Conservation (phyloP, 37 sponge, comb jelly and placozoan species). For the Cliona cf. orientalis region DNA sequence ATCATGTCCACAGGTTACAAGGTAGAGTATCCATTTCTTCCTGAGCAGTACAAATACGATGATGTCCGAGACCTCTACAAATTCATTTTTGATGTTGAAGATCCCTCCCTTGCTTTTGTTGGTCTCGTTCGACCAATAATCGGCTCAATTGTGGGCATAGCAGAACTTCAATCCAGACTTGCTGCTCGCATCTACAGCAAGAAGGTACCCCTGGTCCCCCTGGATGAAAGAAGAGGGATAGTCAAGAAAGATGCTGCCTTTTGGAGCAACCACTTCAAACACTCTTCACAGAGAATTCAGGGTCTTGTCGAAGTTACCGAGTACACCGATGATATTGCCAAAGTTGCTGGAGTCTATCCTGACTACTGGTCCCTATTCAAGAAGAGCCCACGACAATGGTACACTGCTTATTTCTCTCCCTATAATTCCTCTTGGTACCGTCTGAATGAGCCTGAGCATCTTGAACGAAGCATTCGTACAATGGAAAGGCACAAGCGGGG, state of each 20-base stretch:
- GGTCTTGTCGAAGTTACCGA: conserved; percentile 76
- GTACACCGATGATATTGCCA: conserved; percentile 81
- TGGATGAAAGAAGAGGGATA: conserved; percentile 45
- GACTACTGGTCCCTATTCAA: conserved; percentile 75
- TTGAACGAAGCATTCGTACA: conserved; percentile 45
- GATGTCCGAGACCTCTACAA: conserved; percentile 74
- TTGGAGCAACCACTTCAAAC: conserved; percentile 69
- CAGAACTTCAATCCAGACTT: conserved; percentile 91
- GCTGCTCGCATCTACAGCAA: conserved; percentile 74
- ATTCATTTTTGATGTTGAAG: conserved; percentile 78
- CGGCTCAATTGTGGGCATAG: conserved; percentile 76
- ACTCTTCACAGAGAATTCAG: conserved; percentile 51
- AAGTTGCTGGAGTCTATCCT: conserved; percentile 75
- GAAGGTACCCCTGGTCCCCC: conserved; percentile 43
- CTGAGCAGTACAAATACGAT: conserved; percentile 48
- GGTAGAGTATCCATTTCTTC: conserved; percentile 58
- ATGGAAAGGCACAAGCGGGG: conserved; percentile 60
- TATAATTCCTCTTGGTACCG: conserved; percentile 76
- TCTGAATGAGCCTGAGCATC: conserved; percentile 66
- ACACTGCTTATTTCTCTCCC: conserved; percentile 67
- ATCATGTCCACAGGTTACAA: conserved; percentile 82
- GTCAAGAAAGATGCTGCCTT: conserved; percentile 44
- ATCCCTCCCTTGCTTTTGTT: conserved; percentile 82
- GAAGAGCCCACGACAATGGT: conserved; percentile 67
- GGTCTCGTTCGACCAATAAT: conserved; percentile 87